A percentile compares a stretch with the other conserved stretches of the same genome.
phyloP scores from a whole-genome alignment of 1,140 invertebrate species.

The Camponotus floridanus region DNA sequence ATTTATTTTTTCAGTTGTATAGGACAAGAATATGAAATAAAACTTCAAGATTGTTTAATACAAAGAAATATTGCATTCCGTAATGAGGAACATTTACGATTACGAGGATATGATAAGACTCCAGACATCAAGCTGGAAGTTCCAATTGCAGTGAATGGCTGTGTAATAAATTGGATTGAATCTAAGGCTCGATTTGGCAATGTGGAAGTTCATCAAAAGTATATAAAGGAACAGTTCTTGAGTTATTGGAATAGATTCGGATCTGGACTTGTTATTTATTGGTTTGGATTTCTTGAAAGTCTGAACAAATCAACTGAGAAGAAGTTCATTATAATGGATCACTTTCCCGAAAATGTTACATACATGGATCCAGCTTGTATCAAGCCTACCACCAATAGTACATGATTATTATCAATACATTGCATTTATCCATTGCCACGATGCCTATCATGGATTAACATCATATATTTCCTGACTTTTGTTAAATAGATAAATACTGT shows the following conservation, averaged over 20 bases:
- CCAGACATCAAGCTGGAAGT: constrained; percentile 97
- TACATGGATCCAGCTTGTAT: constrained; percentile 79
- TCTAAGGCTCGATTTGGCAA: constrained; percentile 98
- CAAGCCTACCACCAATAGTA: constrained; percentile 34
- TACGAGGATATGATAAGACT: constrained; percentile 97
- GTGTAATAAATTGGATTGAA: constrained; percentile 98
- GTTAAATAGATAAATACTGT: constrained; percentile 15
- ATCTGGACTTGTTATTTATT: constrained; percentile 97
- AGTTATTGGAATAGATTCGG: constrained; percentile 98
- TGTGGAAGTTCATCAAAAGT: constrained; percentile 92
- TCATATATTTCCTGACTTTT: neutral
- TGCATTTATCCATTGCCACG: neutral
- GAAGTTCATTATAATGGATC: constrained; percentile 89
- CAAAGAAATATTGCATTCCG: constrained; percentile 90
- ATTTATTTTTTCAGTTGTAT: constrained; percentile 87
- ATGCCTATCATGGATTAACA: neutral
- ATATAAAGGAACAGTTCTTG: constrained; percentile 94
- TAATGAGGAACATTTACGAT: constrained; percentile 93
- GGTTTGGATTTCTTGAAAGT: constrained; percentile 96
- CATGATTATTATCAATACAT: constrained; percentile 55
- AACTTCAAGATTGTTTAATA: constrained; percentile 88
- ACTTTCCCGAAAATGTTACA: constrained; percentile 87
- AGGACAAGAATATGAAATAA: constrained; percentile 92
- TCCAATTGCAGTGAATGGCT: constrained; percentile 94
- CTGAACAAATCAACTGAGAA: constrained; percentile 88